These are phyloP conservation scores for Zygothrica quintamaculata DNA, from an alignment of 2,888 invertebrate species.

Conservation along the genomic window DNA sequence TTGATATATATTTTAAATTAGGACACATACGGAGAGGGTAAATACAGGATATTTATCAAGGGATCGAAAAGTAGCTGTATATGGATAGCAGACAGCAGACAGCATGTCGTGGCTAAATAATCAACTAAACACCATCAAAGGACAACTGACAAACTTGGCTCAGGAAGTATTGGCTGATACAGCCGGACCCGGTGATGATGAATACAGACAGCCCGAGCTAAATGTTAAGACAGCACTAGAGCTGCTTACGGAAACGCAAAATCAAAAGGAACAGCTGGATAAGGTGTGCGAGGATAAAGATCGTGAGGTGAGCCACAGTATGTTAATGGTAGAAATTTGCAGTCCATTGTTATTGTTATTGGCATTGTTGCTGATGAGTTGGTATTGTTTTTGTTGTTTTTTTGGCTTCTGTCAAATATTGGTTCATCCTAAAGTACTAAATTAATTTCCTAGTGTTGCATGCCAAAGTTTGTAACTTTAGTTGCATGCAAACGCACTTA, in stretches of 20 bases:
- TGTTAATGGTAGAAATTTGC: too few species aligned
- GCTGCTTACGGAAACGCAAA: constrained; percentile 79
- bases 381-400: constrained; percentile 1
- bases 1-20: constrained; percentile 52
- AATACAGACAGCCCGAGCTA: constrained; percentile 58
- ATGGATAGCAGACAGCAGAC: constrained; percentile 41
- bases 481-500: constrained; percentile 33
- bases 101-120: constrained; percentile 89
- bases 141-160: constrained; percentile 94
- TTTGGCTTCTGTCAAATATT: constrained; percentile 4
- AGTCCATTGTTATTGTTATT: constrained; percentile 1
- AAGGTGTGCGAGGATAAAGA: constrained; percentile 87
- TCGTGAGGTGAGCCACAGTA: constrained; percentile 86
- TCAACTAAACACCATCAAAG: constrained; percentile 88
- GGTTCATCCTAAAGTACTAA: too few species aligned
- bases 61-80: constrained; percentile 18
- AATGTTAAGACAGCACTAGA: constrained; percentile 63
- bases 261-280: constrained; percentile 86
- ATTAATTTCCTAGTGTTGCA: too few species aligned
- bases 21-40: constrained; percentile 22
- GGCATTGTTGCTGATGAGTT: constrained; percentile 6
- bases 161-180: constrained; percentile 94
- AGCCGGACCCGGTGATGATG: constrained; percentile 85
- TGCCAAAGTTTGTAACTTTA: constrained; percentile 13
- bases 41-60: constrained; percentile 17